Base-by-base conservation (phyloP, 2,113 vertebrate genomes). In the Seriola rivoliana region DNA sequence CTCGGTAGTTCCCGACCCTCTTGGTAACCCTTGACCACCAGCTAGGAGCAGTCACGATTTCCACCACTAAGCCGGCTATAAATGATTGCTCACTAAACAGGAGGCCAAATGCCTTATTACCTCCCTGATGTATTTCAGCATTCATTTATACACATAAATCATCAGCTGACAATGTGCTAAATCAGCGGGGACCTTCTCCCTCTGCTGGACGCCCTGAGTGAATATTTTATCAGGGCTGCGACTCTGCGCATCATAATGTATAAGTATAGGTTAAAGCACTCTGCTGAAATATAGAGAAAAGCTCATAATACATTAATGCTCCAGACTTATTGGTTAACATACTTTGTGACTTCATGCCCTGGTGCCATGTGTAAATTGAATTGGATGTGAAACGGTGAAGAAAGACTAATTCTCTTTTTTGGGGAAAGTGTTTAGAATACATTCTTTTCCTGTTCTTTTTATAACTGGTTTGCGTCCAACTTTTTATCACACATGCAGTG, bases 111-210 rank as follows among this genome's bases (percentile, higher is more conserved):
- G 52, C 19, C 72, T 86, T 85, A 86, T 89, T 85, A 87, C 68
- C 75, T 71, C 75, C 62, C 71, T 14, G 42, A 62, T 60, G 70
- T 75, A 76, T 75, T 82, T 87, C 70, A 70, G 50, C 36, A 83
- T 76, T 84, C 40, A 85, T 89, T 85, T 85, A 82, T 73, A 78
- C 76, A 50, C 66, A 88, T 70, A 85, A 86, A 85, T 86, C 75
- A 63, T 80, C 71, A 64, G 55, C 63, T 62, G 82, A 84, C 80
- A 72, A 46, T 69, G 74, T 73, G 75, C 10, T 78, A 74, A 82
- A 73, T 78, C 80, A 78, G 16, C 19, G 0, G 77, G 69, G 85
- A 88, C 58, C 75, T 69, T 60, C 44, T 52, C 1, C 23, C 19
- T 5, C 62, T 1, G 4, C 34, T 2, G 2, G 34, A 79, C 6